These are phyloP conservation scores for Sphaeridia pumilis DNA, from an alignment of 2,888 invertebrate genomes.

Conservation along the genomic window DNA sequence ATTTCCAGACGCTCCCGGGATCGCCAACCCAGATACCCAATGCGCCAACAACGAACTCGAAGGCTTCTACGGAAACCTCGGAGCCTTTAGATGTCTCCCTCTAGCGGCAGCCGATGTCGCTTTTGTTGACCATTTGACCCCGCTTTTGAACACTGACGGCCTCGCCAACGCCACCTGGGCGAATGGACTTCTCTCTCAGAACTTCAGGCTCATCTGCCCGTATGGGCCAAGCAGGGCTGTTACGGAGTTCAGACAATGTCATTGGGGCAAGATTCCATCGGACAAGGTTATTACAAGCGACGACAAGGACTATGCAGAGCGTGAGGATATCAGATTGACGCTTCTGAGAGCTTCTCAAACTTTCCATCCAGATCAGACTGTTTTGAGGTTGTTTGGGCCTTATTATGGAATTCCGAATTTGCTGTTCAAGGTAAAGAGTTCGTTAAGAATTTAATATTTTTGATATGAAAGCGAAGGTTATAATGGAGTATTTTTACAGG, in stretches of 20 bases:
- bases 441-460: conserved; percentile 4
- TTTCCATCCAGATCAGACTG: conserved; percentile 47
- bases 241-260: conserved; percentile 37
- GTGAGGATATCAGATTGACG: conserved; percentile 54
- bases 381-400: conserved; percentile 55
- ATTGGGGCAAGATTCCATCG: conserved; percentile 38
- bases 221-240: conserved; percentile 35
- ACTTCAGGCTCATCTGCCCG: conserved; percentile 38
- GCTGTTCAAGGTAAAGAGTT: conserved; percentile 48
- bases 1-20: conserved; percentile 27
- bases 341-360: conserved; percentile 49
- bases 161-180: conserved; percentile 37
- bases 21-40: conserved; percentile 26
- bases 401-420: conserved; percentile 45
- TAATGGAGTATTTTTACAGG: conserved; percentile 25
- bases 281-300: conserved; percentile 37
- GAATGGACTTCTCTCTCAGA: conserved; percentile 36
- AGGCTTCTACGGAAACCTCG: conserved; percentile 35
- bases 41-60: conserved; percentile 35
- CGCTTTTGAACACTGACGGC: conserved; percentile 25
- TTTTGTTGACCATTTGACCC: conserved; percentile 34
- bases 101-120: conserved; percentile 34
- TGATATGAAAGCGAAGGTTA: no score
- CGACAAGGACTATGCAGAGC: conserved; percentile 33
- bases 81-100: conserved; percentile 34